These are phyloP conservation scores for Drosophila sordidula DNA, from an alignment of 2,888 invertebrate species.

Conservation along the genomic window DNA sequence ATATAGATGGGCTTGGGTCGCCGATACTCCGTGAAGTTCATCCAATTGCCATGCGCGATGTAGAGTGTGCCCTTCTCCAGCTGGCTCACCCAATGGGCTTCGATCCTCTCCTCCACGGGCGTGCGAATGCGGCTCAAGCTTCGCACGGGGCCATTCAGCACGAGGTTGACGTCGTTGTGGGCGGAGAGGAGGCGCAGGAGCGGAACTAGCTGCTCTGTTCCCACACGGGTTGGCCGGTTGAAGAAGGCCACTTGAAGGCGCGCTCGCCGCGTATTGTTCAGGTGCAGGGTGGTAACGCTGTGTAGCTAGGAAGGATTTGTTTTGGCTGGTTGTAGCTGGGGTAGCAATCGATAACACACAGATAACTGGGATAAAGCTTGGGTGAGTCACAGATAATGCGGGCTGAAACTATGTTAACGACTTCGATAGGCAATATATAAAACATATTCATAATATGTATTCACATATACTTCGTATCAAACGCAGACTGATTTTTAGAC, in stretches of 20 bases:
- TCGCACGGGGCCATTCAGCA: slow-evolving; percentile 85
- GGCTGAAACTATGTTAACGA: background rate
- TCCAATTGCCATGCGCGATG: slow-evolving; percentile 94
- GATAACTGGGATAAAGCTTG: slow-evolving; percentile 5
- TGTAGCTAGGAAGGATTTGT: slow-evolving; percentile 43
- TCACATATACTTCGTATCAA: no score
- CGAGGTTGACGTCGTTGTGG: slow-evolving; percentile 86
- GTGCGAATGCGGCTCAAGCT: slow-evolving; percentile 82
- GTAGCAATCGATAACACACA: slow-evolving; percentile 23
- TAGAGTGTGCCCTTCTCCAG: slow-evolving; percentile 91
- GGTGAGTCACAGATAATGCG: slow-evolving; percentile 27
- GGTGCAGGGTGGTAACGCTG: slow-evolving; percentile 45
- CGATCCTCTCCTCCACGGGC: slow-evolving; percentile 89
- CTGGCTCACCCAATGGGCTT: slow-evolving; percentile 89
- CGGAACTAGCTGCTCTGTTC: slow-evolving; percentile 94
- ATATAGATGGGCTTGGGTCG: slow-evolving; percentile 93
- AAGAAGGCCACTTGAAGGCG: slow-evolving; percentile 92
- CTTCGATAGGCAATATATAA: no score
- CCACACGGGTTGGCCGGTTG: slow-evolving; percentile 95
- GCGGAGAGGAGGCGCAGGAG: slow-evolving; percentile 63
- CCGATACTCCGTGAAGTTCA: slow-evolving; percentile 92
- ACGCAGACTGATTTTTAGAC: no score
- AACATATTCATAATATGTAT: no score
- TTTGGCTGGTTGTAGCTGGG: slow-evolving; percentile 1
- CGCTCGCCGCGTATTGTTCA: slow-evolving; percentile 92